Percentiles rank a stretch among this genome's conserved stretches.
Evolutionary conservation across 1,140 invertebrate genomes (phyloP).

Genomic region (Calliopsis andreniformis): DNA sequence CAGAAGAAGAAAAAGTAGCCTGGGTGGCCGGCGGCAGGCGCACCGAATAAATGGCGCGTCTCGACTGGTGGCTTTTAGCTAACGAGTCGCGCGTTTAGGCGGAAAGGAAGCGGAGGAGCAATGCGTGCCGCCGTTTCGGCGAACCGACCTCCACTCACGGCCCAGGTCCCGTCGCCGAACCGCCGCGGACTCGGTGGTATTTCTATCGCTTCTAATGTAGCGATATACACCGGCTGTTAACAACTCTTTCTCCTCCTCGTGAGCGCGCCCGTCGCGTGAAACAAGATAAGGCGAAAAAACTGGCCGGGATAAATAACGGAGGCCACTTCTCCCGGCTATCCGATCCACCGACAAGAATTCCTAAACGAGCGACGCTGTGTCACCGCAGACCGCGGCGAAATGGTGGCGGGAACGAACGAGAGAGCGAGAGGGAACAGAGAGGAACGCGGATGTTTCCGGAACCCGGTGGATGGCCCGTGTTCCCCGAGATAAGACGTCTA

Average conservation of each 20-base stretch:
- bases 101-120: constrained; percentile 4
- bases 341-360: constrained; percentile 34
- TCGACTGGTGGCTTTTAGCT: constrained; percentile 14
- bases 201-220: constrained; percentile 50
- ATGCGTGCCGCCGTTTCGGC: constrained; percentile 21
- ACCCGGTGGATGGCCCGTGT: constrained; percentile 51
- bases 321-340: constrained; percentile 23
- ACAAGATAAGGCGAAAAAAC: constrained; percentile 56
- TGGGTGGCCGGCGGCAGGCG: neutral
- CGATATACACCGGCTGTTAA: constrained; percentile 52
- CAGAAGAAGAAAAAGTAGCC: neutral
- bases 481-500: constrained; percentile 54
- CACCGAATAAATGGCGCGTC: constrained; percentile 2
- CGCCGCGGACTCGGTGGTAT: constrained; percentile 35
- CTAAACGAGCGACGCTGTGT: constrained; percentile 44
- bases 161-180: neutral
- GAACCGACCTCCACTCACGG: too few species aligned
- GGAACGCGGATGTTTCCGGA: constrained; percentile 62
- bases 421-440: neutral
- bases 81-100: neutral
- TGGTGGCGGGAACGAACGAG: neutral
- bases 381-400: neutral
- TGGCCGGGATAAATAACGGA: constrained; percentile 53
- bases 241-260: constrained; percentile 47
- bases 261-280: constrained; percentile 48